Evolutionary conservation across 1,140 invertebrate species (phyloP), one percentile per base, ranked within the genome.

Genomic region (Aleiodes sp.): DNA sequence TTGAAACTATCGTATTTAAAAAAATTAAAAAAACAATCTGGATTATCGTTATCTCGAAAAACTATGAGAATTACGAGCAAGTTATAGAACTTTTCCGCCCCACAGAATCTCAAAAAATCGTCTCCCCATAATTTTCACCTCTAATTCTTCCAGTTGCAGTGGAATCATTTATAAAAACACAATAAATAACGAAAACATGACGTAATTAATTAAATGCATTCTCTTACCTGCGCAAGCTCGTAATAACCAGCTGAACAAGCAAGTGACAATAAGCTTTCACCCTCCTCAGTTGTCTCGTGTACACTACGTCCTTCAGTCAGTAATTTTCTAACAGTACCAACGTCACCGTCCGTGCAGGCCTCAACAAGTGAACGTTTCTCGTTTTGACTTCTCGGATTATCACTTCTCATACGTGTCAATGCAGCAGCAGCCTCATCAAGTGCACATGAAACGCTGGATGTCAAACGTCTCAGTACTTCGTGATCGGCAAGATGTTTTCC

Each of bases 401-500:
- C 95, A 80, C 91, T 94, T 77, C 96, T 91, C 96, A 98, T 98
- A 80, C 95, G 92, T 62, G 95, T 98, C 52, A 98, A 88, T 65
- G 96, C 96, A 73, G 96, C 95, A 60, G 96, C 96, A 56, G 96
- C 96, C 88, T 98, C 96, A 88, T 98, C 96, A 71, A 98, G 89
- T 59, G 96, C 95, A 88, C 94, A 96, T 76, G 94, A 96, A 64
- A 97, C 95, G 75, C 93, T 94, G 19, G 94, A 95, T 68, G 94
- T 95, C 76, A 96, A 87, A 73, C 93, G 91, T 75, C 93, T 87
- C 43, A 96, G 87, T 66, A 95, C 94, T 84, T 94, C 92, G 79
- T 93, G 92, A 85, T 94, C 92, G 33, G 91, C 91, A 73, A 93
- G 87, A 83, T 92, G 90, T 84, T 93, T 94, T 75, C 92, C 92